phyloP scores from a whole-genome alignment of 2,113 vertebrate genomes.

The Malaclemys terrapin region DNA sequence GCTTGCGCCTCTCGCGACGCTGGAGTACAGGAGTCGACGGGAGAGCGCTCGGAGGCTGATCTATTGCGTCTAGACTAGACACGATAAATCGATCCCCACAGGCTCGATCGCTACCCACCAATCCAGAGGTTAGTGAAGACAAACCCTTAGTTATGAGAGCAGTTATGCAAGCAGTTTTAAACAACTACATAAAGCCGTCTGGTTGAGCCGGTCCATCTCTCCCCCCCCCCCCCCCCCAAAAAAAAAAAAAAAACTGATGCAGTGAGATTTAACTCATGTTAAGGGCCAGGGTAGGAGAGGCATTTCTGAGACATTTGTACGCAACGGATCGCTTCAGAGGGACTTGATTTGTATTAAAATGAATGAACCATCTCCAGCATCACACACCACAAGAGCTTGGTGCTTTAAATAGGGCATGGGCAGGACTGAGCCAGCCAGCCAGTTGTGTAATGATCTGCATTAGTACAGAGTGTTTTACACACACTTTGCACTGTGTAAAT shows the following conservation, averaged over 20 bases:
- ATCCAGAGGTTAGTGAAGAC: too few relatives aligned
- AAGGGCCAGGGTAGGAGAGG: not conserved
- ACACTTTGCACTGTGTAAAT: not conserved
- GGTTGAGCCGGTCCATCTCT: not conserved
- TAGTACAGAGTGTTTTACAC: not conserved
- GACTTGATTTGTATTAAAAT: not conserved
- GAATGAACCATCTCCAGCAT: not conserved
- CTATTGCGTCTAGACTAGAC: too few relatives aligned
- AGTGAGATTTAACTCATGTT: not conserved
- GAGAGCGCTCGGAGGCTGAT: too few relatives aligned
- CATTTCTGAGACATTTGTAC: not conserved
- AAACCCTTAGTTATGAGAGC: not conserved
- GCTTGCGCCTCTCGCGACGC: too few relatives aligned
- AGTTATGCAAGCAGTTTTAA: not conserved
- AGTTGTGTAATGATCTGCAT: not conserved
- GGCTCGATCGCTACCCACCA: too few relatives aligned
- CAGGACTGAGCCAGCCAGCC: not conserved
- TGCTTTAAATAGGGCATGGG: not conserved
- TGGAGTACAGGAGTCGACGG: too few relatives aligned
- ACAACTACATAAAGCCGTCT: not conserved
- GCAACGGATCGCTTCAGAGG: not conserved
- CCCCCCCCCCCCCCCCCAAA: too few relatives aligned
- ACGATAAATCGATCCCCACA: too few relatives aligned
- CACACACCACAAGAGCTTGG: not conserved
- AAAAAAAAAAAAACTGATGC: not conserved